Evolutionary conservation across 2,888 invertebrate species (phyloP).

Genomic region (Microplitis deprimator): DNA sequence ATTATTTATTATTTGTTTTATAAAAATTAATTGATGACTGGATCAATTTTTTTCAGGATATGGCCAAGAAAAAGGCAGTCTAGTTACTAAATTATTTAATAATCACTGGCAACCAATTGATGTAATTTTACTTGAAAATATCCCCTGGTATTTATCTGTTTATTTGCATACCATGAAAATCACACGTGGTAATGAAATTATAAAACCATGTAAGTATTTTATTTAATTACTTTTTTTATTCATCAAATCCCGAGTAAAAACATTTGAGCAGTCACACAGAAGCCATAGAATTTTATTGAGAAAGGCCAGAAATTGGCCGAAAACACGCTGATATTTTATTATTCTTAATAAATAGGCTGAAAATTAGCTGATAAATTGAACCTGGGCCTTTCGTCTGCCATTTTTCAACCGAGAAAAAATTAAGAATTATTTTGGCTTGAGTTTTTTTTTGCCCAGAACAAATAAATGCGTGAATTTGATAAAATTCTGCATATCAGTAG

Average conservation of each 20-base stretch:
- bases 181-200: constrained; percentile 73
- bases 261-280: not conserved
- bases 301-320: not conserved
- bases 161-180: constrained; percentile 91
- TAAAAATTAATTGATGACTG: not conserved
- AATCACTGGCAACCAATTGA: constrained; percentile 83
- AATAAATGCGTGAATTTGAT: no score
- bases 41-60: constrained; percentile 76
- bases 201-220: constrained; percentile 73
- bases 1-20: constrained; percentile 15
- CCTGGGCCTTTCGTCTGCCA: no score
- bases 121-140: constrained; percentile 88
- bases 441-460: not conserved
- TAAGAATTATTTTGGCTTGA: no score
- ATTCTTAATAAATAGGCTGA: no score
- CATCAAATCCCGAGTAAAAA: not conserved
- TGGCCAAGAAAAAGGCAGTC: constrained; percentile 92
- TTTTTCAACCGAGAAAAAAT: no score
- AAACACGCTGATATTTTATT: no score
- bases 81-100: constrained; percentile 88
- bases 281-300: constrained; percentile 4
- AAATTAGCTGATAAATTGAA: no score
- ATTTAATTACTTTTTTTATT: not conserved
- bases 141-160: constrained; percentile 91
- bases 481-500: not conserved